Evolutionary conservation across 1,140 invertebrate species (phyloP), one percentile per base, ranked within the genome.

Genomic region (Sarcophaga peregrina): DNA sequence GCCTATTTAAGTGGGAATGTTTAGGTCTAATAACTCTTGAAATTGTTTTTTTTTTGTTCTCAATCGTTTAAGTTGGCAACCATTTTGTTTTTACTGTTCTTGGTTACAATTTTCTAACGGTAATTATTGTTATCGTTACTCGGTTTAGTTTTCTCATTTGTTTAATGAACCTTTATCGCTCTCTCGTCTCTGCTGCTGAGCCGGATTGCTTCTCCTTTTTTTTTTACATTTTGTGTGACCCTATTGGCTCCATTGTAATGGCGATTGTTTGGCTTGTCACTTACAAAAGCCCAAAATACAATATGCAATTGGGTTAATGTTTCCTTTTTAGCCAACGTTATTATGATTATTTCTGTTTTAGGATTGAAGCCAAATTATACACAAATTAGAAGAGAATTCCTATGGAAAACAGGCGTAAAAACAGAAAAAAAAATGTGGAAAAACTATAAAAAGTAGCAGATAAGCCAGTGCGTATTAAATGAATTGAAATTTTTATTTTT

Each of bases 291-390:
- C 54, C 54, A 58, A n/a, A 58, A 58, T 6, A 15, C 6, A 58
- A 8, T 68, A 68, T 68, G 17, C 10, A 68, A 68, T 25, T 68
- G 62, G 62, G 62, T 68, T 68, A 68, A 68, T 68, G 62, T 68
- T 68, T 68, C n/a, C 54, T 58, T 58, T 9, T 20, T 17, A 20
- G 20, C 54, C 20, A 20, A 68, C 62, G n/a, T n/a, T n/a, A 68
- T 68, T 68, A 68, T 68, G 62, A 68, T 68, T 68, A 68, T 68
- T 68, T 68, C 17, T 37, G 20, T 25, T 68, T 68, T 68, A 68
- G 62, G 62, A 68, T 10, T 20, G 20, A 68, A 68, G 62, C 62
- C 62, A 68, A 68, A 68, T 20, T 15, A 58, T 13, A 58, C 54
- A 4, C 6, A 58, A 58, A 58, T 13, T n/a, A 13, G n/a, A 58